Conservation (phyloP, 2,113 vertebrate genomes). For the Guaruba guarouba region DNA sequence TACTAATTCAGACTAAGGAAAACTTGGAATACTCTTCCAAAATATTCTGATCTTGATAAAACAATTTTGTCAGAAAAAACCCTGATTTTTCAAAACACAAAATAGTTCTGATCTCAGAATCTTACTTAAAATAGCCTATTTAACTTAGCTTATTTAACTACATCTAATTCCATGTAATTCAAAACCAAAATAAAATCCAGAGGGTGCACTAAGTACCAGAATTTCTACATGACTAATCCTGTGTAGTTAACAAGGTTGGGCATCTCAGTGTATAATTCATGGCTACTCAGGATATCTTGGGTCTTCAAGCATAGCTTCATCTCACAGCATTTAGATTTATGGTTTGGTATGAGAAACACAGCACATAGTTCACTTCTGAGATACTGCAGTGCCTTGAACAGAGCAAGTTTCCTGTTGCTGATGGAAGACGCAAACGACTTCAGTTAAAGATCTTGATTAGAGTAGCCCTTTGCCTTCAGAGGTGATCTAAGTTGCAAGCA, state of each 20-base stretch:
- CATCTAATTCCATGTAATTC: neutral
- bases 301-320: neutral
- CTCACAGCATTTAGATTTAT: neutral
- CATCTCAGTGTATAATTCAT: conserved; percentile 57
- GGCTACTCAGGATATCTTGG: neutral
- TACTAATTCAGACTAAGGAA: neutral
- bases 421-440: neutral
- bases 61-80: neutral
- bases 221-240: conserved; percentile 25
- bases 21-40: neutral
- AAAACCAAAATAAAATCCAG: conserved; percentile 5
- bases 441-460: neutral
- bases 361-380: neutral
- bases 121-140: neutral
- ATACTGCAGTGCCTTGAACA: neutral
- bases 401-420: neutral
- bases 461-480: neutral
- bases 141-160: neutral
- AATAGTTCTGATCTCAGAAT: neutral
- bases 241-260: conserved; percentile 9
- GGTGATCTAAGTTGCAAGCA: neutral
- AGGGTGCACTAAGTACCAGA: neutral
- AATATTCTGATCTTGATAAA: neutral
- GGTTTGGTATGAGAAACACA: neutral
- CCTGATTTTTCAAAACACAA: neutral